Evolutionary conservation across 2,888 invertebrate genomes (phyloP), one percentile per base, ranked within the genome.

Genomic region (Lottia scabra): DNA sequence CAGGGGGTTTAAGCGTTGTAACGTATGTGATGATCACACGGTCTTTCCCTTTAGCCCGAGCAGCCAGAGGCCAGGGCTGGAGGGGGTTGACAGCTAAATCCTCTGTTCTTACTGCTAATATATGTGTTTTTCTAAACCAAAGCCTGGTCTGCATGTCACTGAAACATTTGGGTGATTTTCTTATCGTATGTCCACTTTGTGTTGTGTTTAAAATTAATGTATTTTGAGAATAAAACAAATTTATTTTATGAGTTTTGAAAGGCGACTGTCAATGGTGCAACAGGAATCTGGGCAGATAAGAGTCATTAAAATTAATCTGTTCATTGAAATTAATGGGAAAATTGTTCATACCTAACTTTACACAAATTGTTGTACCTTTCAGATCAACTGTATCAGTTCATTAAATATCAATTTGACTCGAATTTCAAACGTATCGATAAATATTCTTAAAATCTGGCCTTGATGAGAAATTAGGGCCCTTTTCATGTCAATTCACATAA

Each of bases 161-260:
- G 19, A 56, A 23, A 23, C 56, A 56, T 56, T 56, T 56, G 23
- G 56, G 13, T 12, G 19, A 56, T 56, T 56, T 56, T 56, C 56
- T 56, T 56, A 56, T 56, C 56, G 56, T 56, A 56, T 56, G 56
- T 56, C 56, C 56, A 56, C 56, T 56, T 56, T 56, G 56, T 56
- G 56, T 19, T 56, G 56, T 56, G 23, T 19, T 56, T 38, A 23
- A 56, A 23, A 56, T 56, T 56, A 56, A 56, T 56, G 56, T 56
- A 56, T 56, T 56, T 56, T 23, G 19, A 19, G 19, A 56, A 23
- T 23, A 23, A 56, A 56, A 23, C 56, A 23, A 56, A 19, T 23
- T 23, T 56, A 23, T 56, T 56, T 56, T 56, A 56, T 56, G 56
- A 23, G 19, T 56, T 56, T 56, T 23, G 56, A 23, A 56, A 38